Base-by-base conservation (phyloP, 2,113 vertebrate genomes). In the Heliornis fulica region DNA sequence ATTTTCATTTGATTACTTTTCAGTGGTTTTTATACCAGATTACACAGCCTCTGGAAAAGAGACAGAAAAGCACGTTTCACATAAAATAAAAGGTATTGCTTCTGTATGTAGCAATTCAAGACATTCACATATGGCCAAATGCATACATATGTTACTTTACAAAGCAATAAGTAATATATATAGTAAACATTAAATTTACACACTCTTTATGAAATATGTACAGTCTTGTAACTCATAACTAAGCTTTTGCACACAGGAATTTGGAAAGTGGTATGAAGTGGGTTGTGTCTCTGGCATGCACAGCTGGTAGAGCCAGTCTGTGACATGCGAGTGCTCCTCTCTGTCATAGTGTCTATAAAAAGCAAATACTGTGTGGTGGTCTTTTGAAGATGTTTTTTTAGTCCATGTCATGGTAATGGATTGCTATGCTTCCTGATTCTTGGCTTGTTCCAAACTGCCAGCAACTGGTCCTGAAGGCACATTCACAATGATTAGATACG, bases 161-260 rank as follows among this genome's bases (percentile, higher is more conserved):
- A 95, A 89, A 91, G 57, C 84, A 96, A 95, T 94, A 96, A 96
- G 87, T 71, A 82, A 71, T 97, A 96, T 94, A 96, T 71, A 94
- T 48, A 87, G 83, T 45, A 89, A 68, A 93, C 90, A 92, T 12
- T 91, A 96, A 94, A 95, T 85, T 68, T 66, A n/a, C 15, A 82
- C 41, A 83, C 9, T 36, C 12, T 61, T 76, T 32, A 60, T 87
- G n/a, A 95, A 75, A 84, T 57, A 89, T 11, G 19, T 82, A 82
- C 48, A 57, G 0, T 46, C 74, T 66, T 72, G 78, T 54, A 51
- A 34, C 51, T 84, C 36, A 43, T 41, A 79, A 46, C 26, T 36
- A 87, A 84, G 32, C 13, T 78, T 74, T 84, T 93, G 32, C 28
- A 66, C 31, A 43, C 16, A 17, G 10, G 29, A 53, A 80, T 6